Base-by-base conservation (phyloP, 2,113 vertebrate genomes). In the Beaufortia kweichowensis region DNA sequence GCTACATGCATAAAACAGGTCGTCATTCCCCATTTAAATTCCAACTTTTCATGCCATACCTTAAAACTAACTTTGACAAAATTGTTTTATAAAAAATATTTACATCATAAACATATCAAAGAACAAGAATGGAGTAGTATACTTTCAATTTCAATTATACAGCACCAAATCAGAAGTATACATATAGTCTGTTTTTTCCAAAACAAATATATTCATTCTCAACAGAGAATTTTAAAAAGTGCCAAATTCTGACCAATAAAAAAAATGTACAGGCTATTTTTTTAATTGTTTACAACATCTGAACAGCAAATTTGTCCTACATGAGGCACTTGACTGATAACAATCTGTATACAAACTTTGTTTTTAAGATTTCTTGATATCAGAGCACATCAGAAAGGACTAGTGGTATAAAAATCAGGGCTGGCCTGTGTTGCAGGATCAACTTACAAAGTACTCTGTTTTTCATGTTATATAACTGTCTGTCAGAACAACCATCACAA, bases 321-420 rank as follows among this genome's bases (percentile, higher is more conserved):
- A 17, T 57, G 59, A 70, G 80, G 80, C 80, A 82, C 76, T 81
- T 82, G 41, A 72, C 17, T n/a, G 43, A 35, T 41, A 68, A 46
- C 50, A 17, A 65, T 33, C 11, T 11, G 53, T 31, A 5, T n/a
- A 12, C 33, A 53, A 53, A n/a, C 48, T 53, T 53, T 14, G 12
- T 48, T 11, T 46, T 48, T 24, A 7, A n/a, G n/a, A 11, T 56
- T 70, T 56, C 19, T 55, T 55, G 21, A 70, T 56, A 55, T 56
- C 12, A 17, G 28, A 69, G 12, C 6, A 17, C 17, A 67, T 41
- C 4, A 71, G 53, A 35, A 57, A 39, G 19, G 11, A 57, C 50
- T 6, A 70, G 29, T 39, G 48, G 48, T 39, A 60, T 24, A 61
- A 29, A 61, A n/a, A 14, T 28, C 56, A 61, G 19, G 35, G 43